Percentiles rank a stretch among this genome's conserved stretches.
These are phyloP conservation scores for Oligia strigilis DNA, from an alignment of 2,888 invertebrate genomes.

Conservation along the genomic window DNA sequence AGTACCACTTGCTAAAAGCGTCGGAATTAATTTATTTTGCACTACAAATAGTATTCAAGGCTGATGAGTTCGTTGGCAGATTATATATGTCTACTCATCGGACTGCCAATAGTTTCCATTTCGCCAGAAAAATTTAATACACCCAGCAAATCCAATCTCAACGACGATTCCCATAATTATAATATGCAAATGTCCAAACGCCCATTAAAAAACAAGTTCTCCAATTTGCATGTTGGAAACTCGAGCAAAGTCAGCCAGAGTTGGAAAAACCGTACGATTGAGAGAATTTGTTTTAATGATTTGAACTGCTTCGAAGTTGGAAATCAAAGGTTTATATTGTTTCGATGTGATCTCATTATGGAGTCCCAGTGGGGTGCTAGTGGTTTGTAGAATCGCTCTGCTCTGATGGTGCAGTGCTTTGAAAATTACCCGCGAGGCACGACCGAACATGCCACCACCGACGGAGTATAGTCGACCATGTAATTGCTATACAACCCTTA, in stretches of 20 bases:
- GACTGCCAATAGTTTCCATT: not conserved
- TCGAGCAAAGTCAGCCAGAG: slow-evolving; percentile 37
- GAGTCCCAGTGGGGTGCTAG: not conserved
- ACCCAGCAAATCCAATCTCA: slow-evolving; percentile 30
- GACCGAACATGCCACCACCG: not conserved
- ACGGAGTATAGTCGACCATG: not conserved
- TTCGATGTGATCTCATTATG: slow-evolving; percentile 21
- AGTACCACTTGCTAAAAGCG: slow-evolving; percentile 27
- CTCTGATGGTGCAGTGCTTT: not conserved
- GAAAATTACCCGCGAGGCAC: not conserved
- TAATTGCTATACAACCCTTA: not conserved
- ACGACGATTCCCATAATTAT: slow-evolving; percentile 29
- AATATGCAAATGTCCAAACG: slow-evolving; percentile 44
- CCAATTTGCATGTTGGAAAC: slow-evolving; percentile 59
- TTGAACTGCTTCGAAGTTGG: slow-evolving; percentile 35
- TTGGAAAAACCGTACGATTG: slow-evolving; percentile 32
- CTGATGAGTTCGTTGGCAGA: not conserved
- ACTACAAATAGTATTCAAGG: not conserved
- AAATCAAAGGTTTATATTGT: slow-evolving; percentile 30
- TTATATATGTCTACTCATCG: not conserved
- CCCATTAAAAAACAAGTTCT: slow-evolving; percentile 50
- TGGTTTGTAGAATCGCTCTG: slow-evolving; percentile 7
- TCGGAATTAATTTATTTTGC: slow-evolving; percentile 32
- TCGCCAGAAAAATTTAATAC: not conserved
- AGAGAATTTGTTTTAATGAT: slow-evolving; percentile 48